Conservation (phyloP, 2,888 invertebrate genomes). For the Dasypogon diadema region DNA sequence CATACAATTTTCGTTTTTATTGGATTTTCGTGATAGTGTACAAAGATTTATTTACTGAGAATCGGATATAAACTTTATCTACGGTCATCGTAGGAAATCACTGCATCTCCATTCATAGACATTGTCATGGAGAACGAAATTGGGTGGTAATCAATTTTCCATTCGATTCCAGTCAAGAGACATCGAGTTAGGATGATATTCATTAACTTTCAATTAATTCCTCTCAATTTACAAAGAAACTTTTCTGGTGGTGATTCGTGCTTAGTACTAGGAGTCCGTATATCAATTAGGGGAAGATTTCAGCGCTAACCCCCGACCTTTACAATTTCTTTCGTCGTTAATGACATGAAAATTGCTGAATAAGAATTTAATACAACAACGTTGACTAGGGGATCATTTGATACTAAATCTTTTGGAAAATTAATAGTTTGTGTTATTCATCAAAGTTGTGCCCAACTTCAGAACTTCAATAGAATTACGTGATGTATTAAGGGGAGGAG, state of each 20-base stretch:
- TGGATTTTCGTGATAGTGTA: constrained; percentile 12
- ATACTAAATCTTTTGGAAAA: too few relatives aligned
- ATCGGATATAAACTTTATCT: constrained; percentile 37
- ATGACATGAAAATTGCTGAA: constrained; percentile 26
- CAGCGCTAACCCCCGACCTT: too few relatives aligned
- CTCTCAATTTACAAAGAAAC: constrained; percentile 41
- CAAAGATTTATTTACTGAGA: constrained; percentile 1
- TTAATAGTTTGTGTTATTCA: too few relatives aligned
- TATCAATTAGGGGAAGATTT: constrained; percentile 14
- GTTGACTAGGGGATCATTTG: too few relatives aligned
- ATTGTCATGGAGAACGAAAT: constrained; percentile 16
- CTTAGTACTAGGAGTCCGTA: background rate
- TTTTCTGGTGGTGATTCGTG: constrained; percentile 33
- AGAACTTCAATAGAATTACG: too few relatives aligned
- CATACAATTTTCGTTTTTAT: constrained; percentile 13
- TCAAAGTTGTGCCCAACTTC: too few relatives aligned
- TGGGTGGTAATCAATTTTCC: constrained; percentile 50
- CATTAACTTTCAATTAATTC: constrained; percentile 52
- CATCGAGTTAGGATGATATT: constrained; percentile 36
- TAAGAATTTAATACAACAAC: too few relatives aligned
- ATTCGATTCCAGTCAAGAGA: constrained; percentile 33
- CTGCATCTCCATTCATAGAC: constrained; percentile 1
- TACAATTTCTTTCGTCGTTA: background rate
- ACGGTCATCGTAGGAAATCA: background rate
- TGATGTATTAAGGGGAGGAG: too few relatives aligned